These are phyloP conservation scores for Rhynchomys soricoides DNA, from an alignment of 2,113 vertebrate genomes.

Conservation along the genomic window DNA sequence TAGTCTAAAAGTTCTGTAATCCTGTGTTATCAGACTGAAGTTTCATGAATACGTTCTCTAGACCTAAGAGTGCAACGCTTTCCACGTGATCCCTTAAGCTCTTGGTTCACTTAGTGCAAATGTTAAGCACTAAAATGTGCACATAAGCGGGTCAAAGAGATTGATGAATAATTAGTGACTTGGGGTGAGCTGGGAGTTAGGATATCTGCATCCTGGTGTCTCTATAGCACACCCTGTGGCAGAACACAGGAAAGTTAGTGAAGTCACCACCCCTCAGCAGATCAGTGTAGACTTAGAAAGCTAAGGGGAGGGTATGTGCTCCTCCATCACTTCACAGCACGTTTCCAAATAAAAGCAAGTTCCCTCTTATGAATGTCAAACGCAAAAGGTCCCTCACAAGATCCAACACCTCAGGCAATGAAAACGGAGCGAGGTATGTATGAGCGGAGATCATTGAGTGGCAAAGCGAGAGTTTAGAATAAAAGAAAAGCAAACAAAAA, in stretches of 20 bases:
- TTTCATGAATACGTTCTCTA: not conserved
- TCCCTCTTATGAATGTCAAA: not conserved
- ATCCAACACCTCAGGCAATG: not conserved
- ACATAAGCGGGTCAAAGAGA: not conserved
- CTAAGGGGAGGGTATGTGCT: not conserved
- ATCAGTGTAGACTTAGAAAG: slow-evolving; percentile 8
- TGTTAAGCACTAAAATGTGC: not conserved
- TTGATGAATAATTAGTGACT: not conserved
- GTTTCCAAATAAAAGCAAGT: not conserved
- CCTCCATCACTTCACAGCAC: too few relatives aligned
- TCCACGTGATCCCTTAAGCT: not conserved
- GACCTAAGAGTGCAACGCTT: not conserved
- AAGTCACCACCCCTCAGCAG: not conserved
- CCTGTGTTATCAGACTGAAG: slow-evolving; percentile 3
- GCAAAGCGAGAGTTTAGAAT: not conserved
- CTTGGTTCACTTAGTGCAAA: not conserved
- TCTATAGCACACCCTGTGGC: not conserved
- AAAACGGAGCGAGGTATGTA: not conserved
- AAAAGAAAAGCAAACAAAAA: not conserved
- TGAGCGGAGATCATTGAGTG: not conserved
- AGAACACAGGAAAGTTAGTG: not conserved
- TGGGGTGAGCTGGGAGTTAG: not conserved
- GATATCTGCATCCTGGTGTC: not conserved
- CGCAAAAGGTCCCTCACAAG: not conserved
- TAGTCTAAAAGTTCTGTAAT: not conserved